Percentiles rank a stretch among this genome's conserved stretches.
Conservation (phyloP, 2,113 vertebrate genomes). For the Pseudorectes ferrugineus region DNA sequence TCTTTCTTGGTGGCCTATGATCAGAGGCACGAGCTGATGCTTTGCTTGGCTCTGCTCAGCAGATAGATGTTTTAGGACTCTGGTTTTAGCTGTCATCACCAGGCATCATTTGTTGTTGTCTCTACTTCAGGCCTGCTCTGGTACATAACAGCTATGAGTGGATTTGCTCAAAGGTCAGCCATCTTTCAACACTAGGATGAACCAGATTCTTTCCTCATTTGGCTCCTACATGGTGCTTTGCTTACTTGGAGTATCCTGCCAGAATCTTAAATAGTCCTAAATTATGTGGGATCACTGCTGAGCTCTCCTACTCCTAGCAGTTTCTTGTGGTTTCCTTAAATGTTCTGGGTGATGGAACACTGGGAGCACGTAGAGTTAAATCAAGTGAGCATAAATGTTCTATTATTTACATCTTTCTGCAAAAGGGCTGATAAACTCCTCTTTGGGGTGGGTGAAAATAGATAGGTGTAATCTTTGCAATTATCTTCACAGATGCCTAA, state of each 20-base stretch:
- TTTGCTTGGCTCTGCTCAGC: not conserved
- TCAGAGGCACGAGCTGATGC: not conserved
- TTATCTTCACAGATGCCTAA: not conserved
- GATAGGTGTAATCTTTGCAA: not conserved
- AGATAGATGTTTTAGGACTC: not conserved
- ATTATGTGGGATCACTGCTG: not conserved
- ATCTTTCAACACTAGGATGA: not conserved
- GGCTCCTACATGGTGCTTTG: not conserved
- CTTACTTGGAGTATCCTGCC: not conserved
- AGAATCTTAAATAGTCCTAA: not conserved
- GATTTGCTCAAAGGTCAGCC: not conserved
- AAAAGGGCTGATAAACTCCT: not conserved
- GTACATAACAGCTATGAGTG: not conserved
- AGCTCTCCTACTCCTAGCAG: not conserved
- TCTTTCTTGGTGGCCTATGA: slow-evolving; percentile 14
- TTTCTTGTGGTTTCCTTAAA: not conserved
- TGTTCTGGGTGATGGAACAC: not conserved
- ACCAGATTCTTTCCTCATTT: not conserved
- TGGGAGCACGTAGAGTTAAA: not conserved
- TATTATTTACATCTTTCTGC: not conserved
- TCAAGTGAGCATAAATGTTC: not conserved
- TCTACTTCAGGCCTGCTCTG: not conserved
- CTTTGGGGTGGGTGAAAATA: not conserved
- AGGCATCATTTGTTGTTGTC: not conserved
- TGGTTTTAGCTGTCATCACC: slow-evolving; percentile 2